Evolutionary conservation across 1,140 invertebrate genomes (phyloP).

Genomic region (Calosoma granatense): DNA sequence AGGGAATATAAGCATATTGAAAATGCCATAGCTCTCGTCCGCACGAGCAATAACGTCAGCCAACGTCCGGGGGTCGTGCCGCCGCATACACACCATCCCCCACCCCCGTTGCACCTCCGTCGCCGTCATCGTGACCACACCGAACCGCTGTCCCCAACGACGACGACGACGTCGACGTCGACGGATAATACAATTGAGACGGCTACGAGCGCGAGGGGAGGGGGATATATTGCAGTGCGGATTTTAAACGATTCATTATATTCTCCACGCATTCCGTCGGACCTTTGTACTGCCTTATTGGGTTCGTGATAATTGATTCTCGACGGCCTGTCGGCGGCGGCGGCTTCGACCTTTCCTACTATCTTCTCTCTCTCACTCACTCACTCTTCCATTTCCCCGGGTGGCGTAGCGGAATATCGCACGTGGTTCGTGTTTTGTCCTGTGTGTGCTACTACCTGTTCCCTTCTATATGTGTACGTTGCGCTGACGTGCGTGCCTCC

Average conservation of each 20-base stretch:
- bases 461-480: too few relatives aligned
- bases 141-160: not conserved
- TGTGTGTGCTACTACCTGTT: too few relatives aligned
- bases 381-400: too few relatives aligned
- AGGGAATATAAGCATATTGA: constrained; percentile 24
- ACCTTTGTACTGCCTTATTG: constrained; percentile 14
- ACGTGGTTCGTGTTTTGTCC: too few relatives aligned
- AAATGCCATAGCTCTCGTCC: constrained; percentile 16
- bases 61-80: not conserved
- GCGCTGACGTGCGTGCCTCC: too few relatives aligned
- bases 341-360: not conserved
- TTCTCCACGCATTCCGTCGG: constrained; percentile 12
- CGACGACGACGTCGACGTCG: not conserved
- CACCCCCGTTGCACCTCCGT: too few relatives aligned
- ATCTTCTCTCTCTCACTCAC: too few relatives aligned
- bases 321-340: not conserved
- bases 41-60: not conserved
- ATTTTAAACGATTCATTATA: constrained; percentile 19
- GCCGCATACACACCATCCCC: not conserved
- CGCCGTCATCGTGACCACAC: too few relatives aligned
- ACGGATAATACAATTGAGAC: constrained; percentile 7
- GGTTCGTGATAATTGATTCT: constrained; percentile 15
- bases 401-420: too few relatives aligned
- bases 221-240: constrained; percentile 9
- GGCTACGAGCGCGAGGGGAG: not conserved